Percentiles rank a stretch among this genome's conserved stretches.
Conservation (phyloP, 1,140 invertebrate genomes). For the Parasteatoda tepidariorum region DNA sequence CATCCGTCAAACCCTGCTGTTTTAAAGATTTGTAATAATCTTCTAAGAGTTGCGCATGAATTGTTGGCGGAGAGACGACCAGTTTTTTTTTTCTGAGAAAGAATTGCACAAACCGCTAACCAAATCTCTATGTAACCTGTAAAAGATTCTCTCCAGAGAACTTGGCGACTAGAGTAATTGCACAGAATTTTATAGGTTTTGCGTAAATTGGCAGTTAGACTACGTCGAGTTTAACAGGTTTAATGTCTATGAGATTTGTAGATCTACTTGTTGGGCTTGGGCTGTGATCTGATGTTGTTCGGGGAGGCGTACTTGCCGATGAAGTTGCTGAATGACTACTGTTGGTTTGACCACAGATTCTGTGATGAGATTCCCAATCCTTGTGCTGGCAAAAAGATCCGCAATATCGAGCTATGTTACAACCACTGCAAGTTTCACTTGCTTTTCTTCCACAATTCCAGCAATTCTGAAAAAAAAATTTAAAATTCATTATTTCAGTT, state of each 20-base stretch:
- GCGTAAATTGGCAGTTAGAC: no score
- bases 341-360: conserved; percentile 69
- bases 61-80: no score
- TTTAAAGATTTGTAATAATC: no score
- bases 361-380: conserved; percentile 90
- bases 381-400: conserved; percentile 96
- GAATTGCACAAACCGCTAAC: no score
- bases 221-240: conserved; percentile 47
- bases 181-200: no score
- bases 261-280: conserved; percentile 29
- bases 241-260: conserved; percentile 29
- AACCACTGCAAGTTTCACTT: conserved; percentile 94
- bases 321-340: background rate
- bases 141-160: no score
- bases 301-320: conserved; percentile 15
- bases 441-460: conserved; percentile 97
- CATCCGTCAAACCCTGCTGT: no score
- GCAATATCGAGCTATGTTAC: conserved; percentile 93
- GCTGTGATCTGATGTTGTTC: conserved; percentile 21
- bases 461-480: conserved; percentile 76
- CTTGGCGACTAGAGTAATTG: no score
- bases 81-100: no score
- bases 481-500: no score
- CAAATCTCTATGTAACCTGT: no score
- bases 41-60: no score